Base-by-base conservation (phyloP, 2,888 invertebrate species). In the Hypercompe scribonia region DNA sequence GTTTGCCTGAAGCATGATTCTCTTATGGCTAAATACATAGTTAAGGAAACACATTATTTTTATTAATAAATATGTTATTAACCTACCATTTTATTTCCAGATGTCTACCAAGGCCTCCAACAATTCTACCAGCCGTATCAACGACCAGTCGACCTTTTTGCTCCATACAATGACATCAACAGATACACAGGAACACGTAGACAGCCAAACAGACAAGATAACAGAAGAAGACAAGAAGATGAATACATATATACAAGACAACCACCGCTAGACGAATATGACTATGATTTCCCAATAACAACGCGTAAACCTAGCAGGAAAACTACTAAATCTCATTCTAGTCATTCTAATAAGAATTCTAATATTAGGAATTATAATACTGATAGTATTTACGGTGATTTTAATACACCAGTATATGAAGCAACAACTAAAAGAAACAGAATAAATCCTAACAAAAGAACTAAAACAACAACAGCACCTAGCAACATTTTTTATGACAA, bases 41-140 rank as follows among this genome's bases (percentile, higher is more conserved):
- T n/a, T n/a, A n/a, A n/a, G n/a, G n/a, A n/a, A n/a, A n/a, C n/a
- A n/a, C n/a, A n/a, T n/a, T n/a, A n/a, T n/a, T n/a, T n/a, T n/a
- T n/a, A n/a, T n/a, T n/a, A n/a, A n/a, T n/a, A 36, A 36, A 8
- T 8, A 36, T 36, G 36, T 36, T 7, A 46, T n/a, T 36, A n/a
- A n/a, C 15, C 21, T 39, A 11, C 31, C 13, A 28, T 34, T 11
- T 72, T 68, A 65, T 31, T 91, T 89, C 0, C 91, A 93, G 94
- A 94, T 84, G 82, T 93, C 68, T 85, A 93, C 70, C 89, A 91
- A 84, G 89, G 88, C 1, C 77, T 93, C 7, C 91, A 91, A 71
- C 87, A 92, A 0, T 78, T 88, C 3, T 72, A 90, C 3, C 90
- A 90, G 39, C 84, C 86, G 0, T 79, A 81, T 34, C 79, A 86